Conservation (phyloP, 1,140 invertebrate species). For the Macrotrachela quadricornifera region DNA sequence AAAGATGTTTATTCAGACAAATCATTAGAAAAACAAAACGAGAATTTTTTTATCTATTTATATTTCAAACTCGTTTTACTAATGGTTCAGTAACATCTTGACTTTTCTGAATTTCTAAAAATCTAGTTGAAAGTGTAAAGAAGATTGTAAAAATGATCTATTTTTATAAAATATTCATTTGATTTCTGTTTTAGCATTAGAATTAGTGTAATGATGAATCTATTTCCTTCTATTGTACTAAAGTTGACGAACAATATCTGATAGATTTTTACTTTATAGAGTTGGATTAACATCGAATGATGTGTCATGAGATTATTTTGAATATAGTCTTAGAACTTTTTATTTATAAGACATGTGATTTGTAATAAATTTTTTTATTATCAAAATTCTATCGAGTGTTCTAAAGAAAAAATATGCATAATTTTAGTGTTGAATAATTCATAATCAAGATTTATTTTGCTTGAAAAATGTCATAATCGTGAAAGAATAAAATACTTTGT, state of each 20-base stretch:
- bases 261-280: no score
- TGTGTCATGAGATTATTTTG: no score
- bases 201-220: conserved; percentile 85
- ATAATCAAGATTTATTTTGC: no score
- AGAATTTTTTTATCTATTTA: conserved; percentile 28
- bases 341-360: no score
- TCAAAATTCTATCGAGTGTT: no score
- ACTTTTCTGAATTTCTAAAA: neutral
- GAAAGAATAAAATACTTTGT: no score
- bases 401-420: no score
- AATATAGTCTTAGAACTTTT: no score
- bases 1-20: conserved; percentile 66
- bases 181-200: conserved; percentile 45
- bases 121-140: conserved; percentile 2
- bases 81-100: neutral
- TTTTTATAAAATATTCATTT: neutral
- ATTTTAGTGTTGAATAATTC: no score
- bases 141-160: neutral
- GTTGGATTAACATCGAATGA: no score
- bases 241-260: neutral
- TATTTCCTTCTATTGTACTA: conserved; percentile 83
- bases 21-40: conserved; percentile 57
- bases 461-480: no score
- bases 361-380: no score
- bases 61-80: neutral